Evolutionary conservation across 2,888 invertebrate genomes (phyloP), one percentile per base, ranked within the genome.

Genomic region (Caenorhabditis wallacei): DNA sequence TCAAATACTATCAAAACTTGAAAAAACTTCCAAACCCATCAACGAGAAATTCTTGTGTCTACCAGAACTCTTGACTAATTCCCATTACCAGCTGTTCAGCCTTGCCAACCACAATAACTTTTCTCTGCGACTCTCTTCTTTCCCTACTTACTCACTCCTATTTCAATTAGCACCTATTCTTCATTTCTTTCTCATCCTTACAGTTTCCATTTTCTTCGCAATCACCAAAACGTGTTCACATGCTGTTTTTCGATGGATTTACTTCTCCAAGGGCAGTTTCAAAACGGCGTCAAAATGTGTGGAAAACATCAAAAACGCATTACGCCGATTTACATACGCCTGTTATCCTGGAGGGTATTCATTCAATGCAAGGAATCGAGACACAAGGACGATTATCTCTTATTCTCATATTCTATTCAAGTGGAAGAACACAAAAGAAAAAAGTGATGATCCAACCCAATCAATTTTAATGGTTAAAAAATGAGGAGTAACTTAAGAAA

Each of bases 361-460:
- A 4, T 53, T 66, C 51, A 53, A 66, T 66, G 10, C 40, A 22
- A 43, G n/a, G 24, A 61, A 72, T 53, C 46, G 70, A 57, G 48
- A 59, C 4, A 46, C 59, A 72, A 72, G 72, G 72, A 51, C 72
- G 63, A 72, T 61, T 72, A 61, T 59, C 59, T 51, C 18, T 48
- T 18, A n/a, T 48, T 48, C 46, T 64, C 51, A 48, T 43, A 22
- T 22, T 46, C 51, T 64, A 64, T 48, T 66, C 64, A 66, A 18
- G 64, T 66, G 64, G 64, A 66, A 63, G 4, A 18, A 61, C 61
- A 43, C 20, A 43, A 61, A 40, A 43, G 30, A 59, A 64, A 64
- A 64, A 16, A 46, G 64, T 61, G 61, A 43, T 18, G 20, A 59
- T 53, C 20, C 18, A 26, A 56, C 30, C 16, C 30, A 16, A n/a